Evolutionary conservation across 2,888 invertebrate species (phyloP), one percentile per base, ranked within the genome.

Genomic region (Pollenia angustigena): DNA sequence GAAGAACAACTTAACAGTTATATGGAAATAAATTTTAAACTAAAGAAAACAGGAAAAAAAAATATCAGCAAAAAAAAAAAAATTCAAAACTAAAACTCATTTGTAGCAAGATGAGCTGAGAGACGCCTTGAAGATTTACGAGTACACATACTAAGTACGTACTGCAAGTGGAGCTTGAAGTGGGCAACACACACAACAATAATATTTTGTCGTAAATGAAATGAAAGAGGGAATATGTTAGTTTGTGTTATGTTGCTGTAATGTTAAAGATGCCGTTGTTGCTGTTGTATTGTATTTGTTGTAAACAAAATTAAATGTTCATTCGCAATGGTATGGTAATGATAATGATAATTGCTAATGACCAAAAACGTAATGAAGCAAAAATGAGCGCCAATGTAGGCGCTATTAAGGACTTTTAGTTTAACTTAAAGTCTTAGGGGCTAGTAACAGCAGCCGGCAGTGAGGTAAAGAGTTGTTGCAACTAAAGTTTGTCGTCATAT

Each of bases 321-420:
- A 84, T 89, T 88, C 89, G 85, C 89, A 87, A 84, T 87, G 87
- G 87, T 84, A 87, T 87, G 87, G 84, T 87, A 89, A 88, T 88
- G 87, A 88, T 89, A 89, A 89, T 89, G 89, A 89, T 89, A 89
- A 89, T 89, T 89, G 88, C 89, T 89, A 89, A 89, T 89, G 89
- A 89, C 89, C 88, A 85, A 88, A 88, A 87, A 88, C 85, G 87
- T 81, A 88, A 87, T 87, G 85, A 85, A 72, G 81, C 78, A 81
- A 85, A 83, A 78, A 76, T 85, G 83, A 87, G 85, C 81, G 80
- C 85, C 80, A 84, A 78, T 79, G 81, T 78, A 85, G 76, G 72
- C 62, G 62, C 82, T 58, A 74, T 71, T 71, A 85, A 82, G 74
- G 80, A 82, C 64, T 76, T 71, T 64, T 72, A 76, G 40, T 40